These are phyloP conservation scores for Morone chrysops DNA, from an alignment of 2,113 vertebrate genomes.

Conservation along the genomic window DNA sequence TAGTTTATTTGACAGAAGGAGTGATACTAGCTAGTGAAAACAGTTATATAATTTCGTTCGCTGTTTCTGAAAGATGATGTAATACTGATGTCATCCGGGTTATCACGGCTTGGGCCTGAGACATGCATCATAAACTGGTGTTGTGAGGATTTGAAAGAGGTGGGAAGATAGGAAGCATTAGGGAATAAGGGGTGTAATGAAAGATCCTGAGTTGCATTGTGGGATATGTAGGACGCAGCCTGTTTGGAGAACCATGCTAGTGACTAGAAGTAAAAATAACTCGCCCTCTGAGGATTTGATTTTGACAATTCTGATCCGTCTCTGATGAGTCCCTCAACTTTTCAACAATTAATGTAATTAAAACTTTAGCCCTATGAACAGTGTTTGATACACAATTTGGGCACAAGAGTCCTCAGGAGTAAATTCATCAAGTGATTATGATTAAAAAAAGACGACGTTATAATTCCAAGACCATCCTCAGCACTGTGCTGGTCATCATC, in stretches of 20 bases:
- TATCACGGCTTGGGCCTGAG: neutral
- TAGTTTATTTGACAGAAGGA: neutral
- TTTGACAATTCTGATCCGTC: neutral
- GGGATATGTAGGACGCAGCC: slow-evolving; percentile 29
- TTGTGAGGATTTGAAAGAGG: neutral
- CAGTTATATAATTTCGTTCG: neutral
- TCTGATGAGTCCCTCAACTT: neutral
- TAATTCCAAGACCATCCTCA: neutral
- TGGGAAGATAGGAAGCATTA: neutral
- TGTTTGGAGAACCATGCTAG: neutral
- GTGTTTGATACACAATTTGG: neutral
- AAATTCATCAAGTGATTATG: neutral
- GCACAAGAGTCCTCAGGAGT: no score
- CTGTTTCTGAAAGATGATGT: neutral
- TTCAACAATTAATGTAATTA: neutral
- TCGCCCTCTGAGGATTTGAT: no score
- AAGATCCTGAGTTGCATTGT: slow-evolving; percentile 12
- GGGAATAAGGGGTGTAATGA: neutral
- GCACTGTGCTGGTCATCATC: neutral
- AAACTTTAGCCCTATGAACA: no score
- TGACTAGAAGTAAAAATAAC: neutral
- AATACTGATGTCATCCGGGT: neutral
- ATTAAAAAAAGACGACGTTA: neutral
- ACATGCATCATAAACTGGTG: neutral
- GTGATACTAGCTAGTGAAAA: neutral